Base-by-base conservation (phyloP, 1,140 invertebrate genomes). In the Geopemphigus sp. region DNA sequence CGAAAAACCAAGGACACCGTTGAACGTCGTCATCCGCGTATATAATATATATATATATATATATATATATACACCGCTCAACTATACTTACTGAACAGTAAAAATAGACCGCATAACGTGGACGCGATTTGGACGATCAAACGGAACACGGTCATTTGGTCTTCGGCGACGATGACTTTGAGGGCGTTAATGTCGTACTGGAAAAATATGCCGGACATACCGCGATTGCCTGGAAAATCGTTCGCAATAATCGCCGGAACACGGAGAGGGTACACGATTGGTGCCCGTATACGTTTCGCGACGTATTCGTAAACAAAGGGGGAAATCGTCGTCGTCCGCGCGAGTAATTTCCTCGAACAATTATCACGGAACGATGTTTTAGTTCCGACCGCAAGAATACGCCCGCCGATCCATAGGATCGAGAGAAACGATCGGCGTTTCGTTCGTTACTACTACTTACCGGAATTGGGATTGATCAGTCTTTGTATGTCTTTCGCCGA, bases 111-210 rank as follows among this genome's bases (percentile, higher is more conserved):
- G 81, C 95, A 94, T 82, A 97, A 89, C 66, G 95, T 92, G 10
- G 94, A 94, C 88, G 94, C 96, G 8, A 98, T 86, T 83, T 94
- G 90, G 26, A 96, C 90, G 61, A 93, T 86, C 86, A 98, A 96
- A 85, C 93, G 90, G 81, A 91, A 86, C 56, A 94, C 84, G 81
- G 92, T 90, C 84, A 93, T 93, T 81, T 92, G 89, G 84, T 95
- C 91, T 86, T 96, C 93, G 70, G 87, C 90, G 0, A 97, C 93
- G 83, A 90, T 89, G 29, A 98, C 91, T 88, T 95, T 95, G 39
- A 98, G 85, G 8, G 94, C 92, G 81, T 93, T 94, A 86, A 94
- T 92, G 83, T 97, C 95, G 86, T 98, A 98, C 85, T 97, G 97
- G 82, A 98, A 94, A 85, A 95, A 98, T 83, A 98, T 94, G 47